phyloP scores from a whole-genome alignment of 2,888 invertebrate species.

The Sisyra nigra region DNA sequence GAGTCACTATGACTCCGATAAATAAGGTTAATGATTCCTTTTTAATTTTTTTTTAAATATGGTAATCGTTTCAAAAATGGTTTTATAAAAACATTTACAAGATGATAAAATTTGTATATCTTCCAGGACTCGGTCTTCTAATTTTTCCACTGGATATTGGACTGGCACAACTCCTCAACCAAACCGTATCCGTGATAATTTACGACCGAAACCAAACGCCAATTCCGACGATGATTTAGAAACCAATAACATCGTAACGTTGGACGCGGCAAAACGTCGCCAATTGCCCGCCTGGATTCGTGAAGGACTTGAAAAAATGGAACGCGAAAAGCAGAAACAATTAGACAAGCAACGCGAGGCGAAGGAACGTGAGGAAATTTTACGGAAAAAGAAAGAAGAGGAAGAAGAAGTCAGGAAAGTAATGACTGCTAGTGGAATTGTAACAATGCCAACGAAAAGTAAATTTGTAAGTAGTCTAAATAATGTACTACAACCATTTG shows the following conservation, averaged over 20 bases:
- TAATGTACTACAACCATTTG: background rate
- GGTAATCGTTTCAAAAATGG: no score
- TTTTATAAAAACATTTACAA: no score
- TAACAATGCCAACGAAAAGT: conserved; percentile 35
- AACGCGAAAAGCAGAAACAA: conserved; percentile 78
- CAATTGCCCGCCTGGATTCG: conserved; percentile 96
- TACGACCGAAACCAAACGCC: background rate
- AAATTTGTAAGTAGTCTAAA: conserved; percentile 36
- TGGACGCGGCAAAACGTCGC: conserved; percentile 74
- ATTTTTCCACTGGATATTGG: conserved; percentile 20
- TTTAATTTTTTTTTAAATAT: no score
- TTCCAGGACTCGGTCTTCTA: conserved; percentile 11
- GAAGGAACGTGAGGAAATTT: conserved; percentile 40
- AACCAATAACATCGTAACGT: conserved; percentile 22
- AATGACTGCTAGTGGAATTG: conserved; percentile 21
- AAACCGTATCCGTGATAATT: conserved; percentile 1
- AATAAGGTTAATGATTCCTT: no score
- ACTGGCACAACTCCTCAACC: conserved; percentile 8
- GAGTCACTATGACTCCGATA: no score
- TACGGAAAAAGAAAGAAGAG: conserved; percentile 33
- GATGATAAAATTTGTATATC: conserved; percentile 12
- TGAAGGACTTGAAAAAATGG: conserved; percentile 95
- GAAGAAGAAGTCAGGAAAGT: conserved; percentile 34
- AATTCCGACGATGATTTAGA: conserved; percentile 11
- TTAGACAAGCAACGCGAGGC: conserved; percentile 61